These are phyloP conservation scores for Bos indicus DNA, from an alignment of 2,113 vertebrate genomes.

Conservation along the genomic window DNA sequence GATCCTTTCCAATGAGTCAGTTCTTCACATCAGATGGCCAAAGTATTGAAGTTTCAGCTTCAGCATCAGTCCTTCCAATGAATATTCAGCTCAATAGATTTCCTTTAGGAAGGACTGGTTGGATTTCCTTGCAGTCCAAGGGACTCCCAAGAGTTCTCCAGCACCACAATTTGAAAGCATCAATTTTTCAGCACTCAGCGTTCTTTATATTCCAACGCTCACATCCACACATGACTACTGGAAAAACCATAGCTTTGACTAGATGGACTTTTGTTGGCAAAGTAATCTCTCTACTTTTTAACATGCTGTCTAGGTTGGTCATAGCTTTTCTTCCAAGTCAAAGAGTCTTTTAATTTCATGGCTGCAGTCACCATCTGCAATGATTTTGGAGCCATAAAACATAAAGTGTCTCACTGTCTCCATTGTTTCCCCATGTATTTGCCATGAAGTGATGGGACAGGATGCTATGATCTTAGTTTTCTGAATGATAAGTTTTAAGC, in stretches of 20 bases:
- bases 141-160: neutral
- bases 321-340: neutral
- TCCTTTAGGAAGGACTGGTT: neutral
- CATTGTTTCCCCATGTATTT: neutral
- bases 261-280: neutral
- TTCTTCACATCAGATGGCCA: neutral
- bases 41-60: neutral
- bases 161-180: neutral
- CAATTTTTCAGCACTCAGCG: neutral
- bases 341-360: neutral
- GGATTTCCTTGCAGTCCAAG: neutral
- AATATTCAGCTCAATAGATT: neutral
- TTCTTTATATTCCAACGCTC: neutral
- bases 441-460: neutral
- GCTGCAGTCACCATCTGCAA: neutral
- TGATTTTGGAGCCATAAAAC: neutral
- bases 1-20: neutral
- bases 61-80: neutral
- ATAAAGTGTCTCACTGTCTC: neutral
- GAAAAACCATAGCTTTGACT: neutral
- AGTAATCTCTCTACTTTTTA: neutral
- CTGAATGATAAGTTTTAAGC: neutral
- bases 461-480: neutral
- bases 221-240: neutral
- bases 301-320: neutral